A percentile compares a stretch with the other conserved stretches of the same genome.
phyloP scores from a whole-genome alignment of 2,888 invertebrate genomes.

The Ditylenchus weischeri region DNA sequence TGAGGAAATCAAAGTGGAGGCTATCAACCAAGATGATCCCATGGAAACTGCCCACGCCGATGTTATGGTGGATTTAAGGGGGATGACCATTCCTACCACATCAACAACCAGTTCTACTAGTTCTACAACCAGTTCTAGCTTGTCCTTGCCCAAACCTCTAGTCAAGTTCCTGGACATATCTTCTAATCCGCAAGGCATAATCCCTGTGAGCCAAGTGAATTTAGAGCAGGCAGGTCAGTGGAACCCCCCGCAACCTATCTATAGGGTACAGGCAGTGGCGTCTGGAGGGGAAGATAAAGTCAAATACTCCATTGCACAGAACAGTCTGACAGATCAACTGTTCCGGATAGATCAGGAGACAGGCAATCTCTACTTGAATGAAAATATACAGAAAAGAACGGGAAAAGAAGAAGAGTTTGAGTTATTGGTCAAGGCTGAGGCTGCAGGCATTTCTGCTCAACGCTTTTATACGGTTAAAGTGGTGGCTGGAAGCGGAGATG shows the following conservation, averaged over 20 bases:
- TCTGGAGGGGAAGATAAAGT: neutral
- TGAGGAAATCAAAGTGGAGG: slow-evolving; percentile 15
- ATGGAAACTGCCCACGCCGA: slow-evolving; percentile 24
- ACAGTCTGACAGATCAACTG: slow-evolving; percentile 32
- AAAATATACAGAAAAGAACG: neutral
- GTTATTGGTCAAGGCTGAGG: slow-evolving; percentile 7
- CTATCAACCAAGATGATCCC: slow-evolving; percentile 30
- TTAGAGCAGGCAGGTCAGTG: neutral
- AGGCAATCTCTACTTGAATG: slow-evolving; percentile 34
- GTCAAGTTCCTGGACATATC: slow-evolving; percentile 9
- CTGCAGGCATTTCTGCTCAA: neutral
- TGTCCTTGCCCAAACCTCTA: neutral
- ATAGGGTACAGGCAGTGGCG: neutral
- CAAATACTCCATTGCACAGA: slow-evolving; percentile 13
- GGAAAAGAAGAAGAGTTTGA: slow-evolving; percentile 5
- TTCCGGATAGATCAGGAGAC: slow-evolving; percentile 34
- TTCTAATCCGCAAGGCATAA: slow-evolving; percentile 12
- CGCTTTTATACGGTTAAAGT: neutral
- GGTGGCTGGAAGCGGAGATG: neutral
- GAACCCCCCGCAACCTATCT: neutral
- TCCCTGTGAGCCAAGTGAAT: neutral
- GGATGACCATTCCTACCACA: neutral
- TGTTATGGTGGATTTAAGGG: slow-evolving; percentile 18
- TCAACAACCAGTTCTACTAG: neutral
- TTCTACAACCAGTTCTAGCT: neutral